Evolutionary conservation across 2,888 invertebrate species (phyloP).

Genomic region (Drosophila affinis): DNA sequence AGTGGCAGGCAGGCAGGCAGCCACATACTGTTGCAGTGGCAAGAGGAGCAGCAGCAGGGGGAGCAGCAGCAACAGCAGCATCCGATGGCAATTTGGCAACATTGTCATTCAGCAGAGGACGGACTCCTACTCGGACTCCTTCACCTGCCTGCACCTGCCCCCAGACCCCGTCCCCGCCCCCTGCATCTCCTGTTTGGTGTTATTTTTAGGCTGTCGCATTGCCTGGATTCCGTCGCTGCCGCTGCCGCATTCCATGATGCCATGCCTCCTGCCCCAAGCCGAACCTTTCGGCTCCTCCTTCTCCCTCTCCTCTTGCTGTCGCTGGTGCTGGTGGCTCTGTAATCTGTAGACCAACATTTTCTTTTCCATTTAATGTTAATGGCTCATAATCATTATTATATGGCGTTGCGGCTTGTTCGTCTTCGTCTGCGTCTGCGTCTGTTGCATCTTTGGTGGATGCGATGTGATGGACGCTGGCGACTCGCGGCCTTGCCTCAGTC

Average conservation of each 20-base stretch:
- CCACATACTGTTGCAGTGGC: background rate
- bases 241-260: slow-evolving; percentile 62
- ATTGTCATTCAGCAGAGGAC: slow-evolving; percentile 58
- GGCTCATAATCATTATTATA: slow-evolving; percentile 81
- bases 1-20: slow-evolving; percentile 29
- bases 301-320: background rate
- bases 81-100: slow-evolving; percentile 70
- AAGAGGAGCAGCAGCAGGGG: background rate
- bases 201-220: slow-evolving; percentile 78
- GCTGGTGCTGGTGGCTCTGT: slow-evolving; percentile 52
- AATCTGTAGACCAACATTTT: slow-evolving; percentile 79
- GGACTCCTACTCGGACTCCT: slow-evolving; percentile 7
- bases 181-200: slow-evolving; percentile 55
- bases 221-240: slow-evolving; percentile 68
- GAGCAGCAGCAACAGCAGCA: background rate
- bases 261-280: slow-evolving; percentile 8
- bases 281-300: slow-evolving; percentile 1
- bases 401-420: slow-evolving; percentile 75
- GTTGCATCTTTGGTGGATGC: slow-evolving; percentile 19
- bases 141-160: background rate
- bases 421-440: slow-evolving; percentile 53
- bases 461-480: slow-evolving; percentile 25
- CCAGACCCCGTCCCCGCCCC: background rate
- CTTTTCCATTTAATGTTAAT: slow-evolving; percentile 80
- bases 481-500: slow-evolving; percentile 68